Base-by-base conservation (phyloP, 2,797 vertebrate species). In the Acanthiza pusilla region DNA sequence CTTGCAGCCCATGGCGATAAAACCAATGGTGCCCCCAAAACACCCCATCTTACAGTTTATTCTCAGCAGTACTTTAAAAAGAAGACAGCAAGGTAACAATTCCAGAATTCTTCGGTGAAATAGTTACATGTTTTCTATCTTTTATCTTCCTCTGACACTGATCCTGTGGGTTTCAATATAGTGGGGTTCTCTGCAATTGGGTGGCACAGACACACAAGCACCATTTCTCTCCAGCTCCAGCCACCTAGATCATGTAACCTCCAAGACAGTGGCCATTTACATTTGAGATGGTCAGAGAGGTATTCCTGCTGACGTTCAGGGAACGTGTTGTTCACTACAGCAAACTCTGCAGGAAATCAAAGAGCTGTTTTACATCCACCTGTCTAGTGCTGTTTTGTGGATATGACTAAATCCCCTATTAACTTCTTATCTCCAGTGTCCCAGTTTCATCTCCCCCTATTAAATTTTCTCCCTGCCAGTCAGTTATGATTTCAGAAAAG, bases 391-490 rank as follows among this genome's bases (percentile, higher is more conserved):
- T 95, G 88, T 30, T 93, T 94, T 92, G 85, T 70, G 42, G 57
- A 87, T 80, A 70, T 65, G 72, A 68, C 40, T 90, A 92, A 88
- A 57, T 65, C 72, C 13, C 85, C 54, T 88, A 45, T 61, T 92
- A 76, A 79, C 77, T 90, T 95, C 66, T 54, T 70, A 43, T 68
- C 65, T 88, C 23, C 65, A 72, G 65, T 57, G 32, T 68, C 57
- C 80, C 88, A 94, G 81, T 89, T 94, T 91, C 77, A 80, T 73
- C 76, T 97, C 53, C 26, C 80, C 27, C 29, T 91, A 36, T 42
- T 66, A 38, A 48, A 61, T 65, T 92, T 10, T 83, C 50, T 90
- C 55, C 79, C 63, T 89, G 50, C 38, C 68, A 71, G 42, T 89
- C 91, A 93, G 40, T 84, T 89, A 34, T 60, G 60, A 57, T 95